Evolutionary conservation across 2,113 vertebrate species (phyloP).

Genomic region (Tetrax tetrax): DNA sequence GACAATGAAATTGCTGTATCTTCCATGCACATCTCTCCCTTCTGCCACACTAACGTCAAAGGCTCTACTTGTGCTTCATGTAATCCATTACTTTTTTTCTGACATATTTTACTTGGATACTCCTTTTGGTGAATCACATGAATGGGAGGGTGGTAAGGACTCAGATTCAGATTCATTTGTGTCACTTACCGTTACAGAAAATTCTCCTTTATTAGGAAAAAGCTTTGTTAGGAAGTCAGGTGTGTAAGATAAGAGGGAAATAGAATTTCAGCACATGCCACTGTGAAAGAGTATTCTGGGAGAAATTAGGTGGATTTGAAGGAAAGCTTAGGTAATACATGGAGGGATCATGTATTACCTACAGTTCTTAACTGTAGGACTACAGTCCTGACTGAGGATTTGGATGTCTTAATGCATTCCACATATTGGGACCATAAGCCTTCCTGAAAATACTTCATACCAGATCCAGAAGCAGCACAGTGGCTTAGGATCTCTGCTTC

Average conservation of each 20-base stretch:
- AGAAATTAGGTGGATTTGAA: not conserved
- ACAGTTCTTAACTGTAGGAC: not conserved
- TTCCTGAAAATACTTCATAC: not conserved
- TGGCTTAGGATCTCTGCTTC: not conserved
- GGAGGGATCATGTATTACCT: not conserved
- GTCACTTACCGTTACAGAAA: not conserved
- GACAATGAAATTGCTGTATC: not conserved
- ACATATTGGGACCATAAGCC: not conserved
- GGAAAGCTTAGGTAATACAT: not conserved
- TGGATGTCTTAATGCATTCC: not conserved
- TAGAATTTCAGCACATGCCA: not conserved
- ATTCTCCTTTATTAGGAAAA: not conserved
- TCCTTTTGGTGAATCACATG: not conserved
- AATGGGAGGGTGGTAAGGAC: not conserved
- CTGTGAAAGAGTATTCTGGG: not conserved
- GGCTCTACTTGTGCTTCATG: not conserved
- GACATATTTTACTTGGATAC: not conserved
- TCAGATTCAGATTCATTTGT: not conserved
- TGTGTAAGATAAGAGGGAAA: not conserved
- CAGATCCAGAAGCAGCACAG: not conserved
- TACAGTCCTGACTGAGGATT: not conserved
- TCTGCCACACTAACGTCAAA: not conserved
- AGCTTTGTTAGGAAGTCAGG: not conserved
- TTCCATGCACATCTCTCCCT: not conserved
- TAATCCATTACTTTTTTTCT: not conserved